These are phyloP conservation scores for human DNA, from an alignment of 2,113 vertebrate genomes.

Conservation along the genomic window DNA sequence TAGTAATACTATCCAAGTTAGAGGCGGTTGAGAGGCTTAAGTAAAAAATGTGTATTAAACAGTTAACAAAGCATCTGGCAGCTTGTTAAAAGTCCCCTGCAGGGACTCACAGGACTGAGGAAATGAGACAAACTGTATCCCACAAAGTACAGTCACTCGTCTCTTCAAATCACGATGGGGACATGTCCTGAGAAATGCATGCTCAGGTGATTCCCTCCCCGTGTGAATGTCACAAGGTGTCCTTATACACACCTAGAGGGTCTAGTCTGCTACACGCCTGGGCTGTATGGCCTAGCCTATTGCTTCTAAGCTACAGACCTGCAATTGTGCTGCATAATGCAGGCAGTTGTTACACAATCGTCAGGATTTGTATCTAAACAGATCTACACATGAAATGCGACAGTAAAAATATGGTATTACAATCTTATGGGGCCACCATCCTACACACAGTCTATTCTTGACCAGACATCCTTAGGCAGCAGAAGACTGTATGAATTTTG, in stretches of 20 bases:
- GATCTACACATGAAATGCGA: neutral
- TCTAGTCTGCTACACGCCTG: neutral
- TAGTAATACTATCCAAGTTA: fast-evolving
- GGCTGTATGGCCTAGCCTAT: neutral
- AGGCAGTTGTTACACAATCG: neutral
- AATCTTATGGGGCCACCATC: neutral
- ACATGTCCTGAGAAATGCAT: neutral
- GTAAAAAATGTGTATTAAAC: fast-evolving
- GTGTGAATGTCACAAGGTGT: fast-evolving
- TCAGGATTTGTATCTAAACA: neutral
- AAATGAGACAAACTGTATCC: fast-evolving
- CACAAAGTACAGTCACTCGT: fast-evolving
- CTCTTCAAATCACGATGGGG: neutral
- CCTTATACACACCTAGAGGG: neutral
- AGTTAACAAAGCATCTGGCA: fast-evolving
- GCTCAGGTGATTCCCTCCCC: neutral
- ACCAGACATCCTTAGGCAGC: fast-evolving
- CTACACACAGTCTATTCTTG: too few species aligned
- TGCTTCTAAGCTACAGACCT: neutral
- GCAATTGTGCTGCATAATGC: neutral
- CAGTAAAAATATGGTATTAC: fast-evolving
- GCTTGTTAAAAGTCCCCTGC: fast-evolving
- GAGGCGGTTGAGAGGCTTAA: fast-evolving
- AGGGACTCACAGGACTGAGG: too few species aligned
- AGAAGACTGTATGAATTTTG: neutral